Evolutionary conservation across 2,113 vertebrate species (phyloP).

Genomic region (Delphinapterus leucas): DNA sequence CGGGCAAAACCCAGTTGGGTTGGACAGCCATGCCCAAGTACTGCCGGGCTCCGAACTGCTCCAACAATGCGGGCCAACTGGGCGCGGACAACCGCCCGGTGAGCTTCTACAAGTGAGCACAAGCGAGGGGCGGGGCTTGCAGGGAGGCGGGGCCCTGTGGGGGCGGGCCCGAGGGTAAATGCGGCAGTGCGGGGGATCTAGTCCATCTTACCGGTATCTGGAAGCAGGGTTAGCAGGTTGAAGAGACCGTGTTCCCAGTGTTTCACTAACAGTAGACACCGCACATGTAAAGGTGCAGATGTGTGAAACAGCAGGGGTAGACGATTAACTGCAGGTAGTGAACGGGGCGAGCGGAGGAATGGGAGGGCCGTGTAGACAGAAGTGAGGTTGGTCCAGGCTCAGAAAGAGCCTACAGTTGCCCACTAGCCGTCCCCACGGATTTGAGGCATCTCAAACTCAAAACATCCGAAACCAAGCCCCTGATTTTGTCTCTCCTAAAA

Average conservation of each 20-base stretch:
- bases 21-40: constrained; percentile 60
- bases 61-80: constrained; percentile 45
- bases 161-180: neutral
- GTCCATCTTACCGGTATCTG: neutral
- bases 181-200: accelerated
- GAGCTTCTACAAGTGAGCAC: constrained; percentile 73
- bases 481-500: neutral
- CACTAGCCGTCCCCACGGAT: neutral
- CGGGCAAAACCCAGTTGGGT: neutral
- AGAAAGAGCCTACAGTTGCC: neutral
- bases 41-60: constrained; percentile 68
- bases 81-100: constrained; percentile 40
- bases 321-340: neutral
- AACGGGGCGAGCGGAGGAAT: neutral
- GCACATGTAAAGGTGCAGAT: neutral
- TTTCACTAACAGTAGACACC: neutral
- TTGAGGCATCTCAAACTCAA: neutral
- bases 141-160: neutral
- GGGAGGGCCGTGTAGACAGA: neutral
- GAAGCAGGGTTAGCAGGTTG: neutral
- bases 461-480: neutral
- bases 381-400: neutral
- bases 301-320: neutral
- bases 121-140: neutral
- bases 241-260: neutral